These are phyloP conservation scores for Oncorhynchus mykiss DNA, from an alignment of 2,113 vertebrate genomes.

Conservation along the genomic window DNA sequence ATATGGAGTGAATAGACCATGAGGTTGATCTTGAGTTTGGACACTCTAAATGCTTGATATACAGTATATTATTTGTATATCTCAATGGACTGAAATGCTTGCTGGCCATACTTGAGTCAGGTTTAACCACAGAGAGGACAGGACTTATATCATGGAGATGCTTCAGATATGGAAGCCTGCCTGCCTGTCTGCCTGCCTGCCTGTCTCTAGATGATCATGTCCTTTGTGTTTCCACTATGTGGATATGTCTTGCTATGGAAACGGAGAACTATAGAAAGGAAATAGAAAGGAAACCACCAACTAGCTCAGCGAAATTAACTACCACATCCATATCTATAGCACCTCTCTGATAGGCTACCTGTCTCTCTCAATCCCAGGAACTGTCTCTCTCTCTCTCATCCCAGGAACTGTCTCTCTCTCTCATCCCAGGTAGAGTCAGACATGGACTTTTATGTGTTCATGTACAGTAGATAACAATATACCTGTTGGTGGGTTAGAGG, in stretches of 20 bases:
- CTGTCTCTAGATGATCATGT: too few species aligned
- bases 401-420: too few species aligned
- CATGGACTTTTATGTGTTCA: too few species aligned
- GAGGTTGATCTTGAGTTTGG: constrained; percentile 40
- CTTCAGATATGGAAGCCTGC: constrained; percentile 45
- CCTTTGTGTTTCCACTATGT: constrained; percentile 2
- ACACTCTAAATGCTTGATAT: constrained; percentile 39
- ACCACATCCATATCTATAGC: constrained; percentile 31
- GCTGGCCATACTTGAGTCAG: constrained; percentile 54
- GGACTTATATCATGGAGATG: constrained; percentile 39
- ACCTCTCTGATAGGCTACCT: constrained; percentile 34
- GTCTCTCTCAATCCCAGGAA: constrained; percentile 29
- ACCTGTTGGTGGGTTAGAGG: too few species aligned
- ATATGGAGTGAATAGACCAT: constrained; percentile 42
- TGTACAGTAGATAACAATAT: too few species aligned
- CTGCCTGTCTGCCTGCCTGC: not conserved
- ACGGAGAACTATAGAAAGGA: constrained; percentile 20
- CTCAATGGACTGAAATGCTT: constrained; percentile 57
- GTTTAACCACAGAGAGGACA: constrained; percentile 68
- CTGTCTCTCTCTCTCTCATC: too few species aligned
- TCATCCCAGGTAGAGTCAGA: too few species aligned
- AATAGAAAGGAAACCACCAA: constrained; percentile 40
- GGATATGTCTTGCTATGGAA: constrained; percentile 48
- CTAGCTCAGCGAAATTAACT: not conserved
- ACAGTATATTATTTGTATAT: constrained; percentile 40